phyloP scores from a whole-genome alignment of 2,797 vertebrate genomes.

The Darevskia nairensis region DNA sequence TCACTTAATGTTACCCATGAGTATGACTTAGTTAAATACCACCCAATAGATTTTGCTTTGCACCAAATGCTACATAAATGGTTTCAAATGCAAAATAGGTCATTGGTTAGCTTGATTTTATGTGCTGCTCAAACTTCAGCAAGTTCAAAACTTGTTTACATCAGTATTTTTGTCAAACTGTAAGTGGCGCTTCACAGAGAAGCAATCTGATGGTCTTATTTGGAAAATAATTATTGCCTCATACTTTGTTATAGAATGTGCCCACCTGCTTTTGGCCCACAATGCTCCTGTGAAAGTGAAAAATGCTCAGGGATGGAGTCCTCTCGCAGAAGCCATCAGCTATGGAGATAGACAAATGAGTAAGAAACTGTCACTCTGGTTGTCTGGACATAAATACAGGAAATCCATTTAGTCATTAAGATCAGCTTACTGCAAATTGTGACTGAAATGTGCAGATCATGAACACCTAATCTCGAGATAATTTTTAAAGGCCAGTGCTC shows the following conservation, averaged over 20 bases:
- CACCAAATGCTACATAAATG: background rate
- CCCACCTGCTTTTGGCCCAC: constrained; percentile 97
- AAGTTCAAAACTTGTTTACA: background rate
- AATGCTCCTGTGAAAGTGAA: constrained; percentile 99
- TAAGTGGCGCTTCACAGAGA: background rate
- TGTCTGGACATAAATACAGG: background rate
- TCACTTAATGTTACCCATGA: no score
- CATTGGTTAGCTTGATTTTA: background rate
- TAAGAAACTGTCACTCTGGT: constrained; percentile 77
- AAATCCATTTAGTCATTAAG: background rate
- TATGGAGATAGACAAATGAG: constrained; percentile 99
- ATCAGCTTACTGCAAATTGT: background rate
- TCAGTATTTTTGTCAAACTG: background rate
- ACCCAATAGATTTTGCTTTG: background rate
- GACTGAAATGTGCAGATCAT: background rate
- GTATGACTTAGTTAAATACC: no score
- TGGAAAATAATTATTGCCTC: background rate
- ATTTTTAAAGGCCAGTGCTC: background rate
- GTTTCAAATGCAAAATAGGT: background rate
- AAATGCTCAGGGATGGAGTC: constrained; percentile 99
- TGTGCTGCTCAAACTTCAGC: background rate
- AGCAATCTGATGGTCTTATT: background rate
- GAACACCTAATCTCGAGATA: background rate
- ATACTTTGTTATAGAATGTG: constrained; percentile 88
- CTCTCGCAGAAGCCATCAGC: constrained; percentile 98